A percentile compares a stretch with the other conserved stretches of the same genome.
phyloP scores from a whole-genome alignment of 2,888 invertebrate species.

The Sarcophaga caerulescens region DNA sequence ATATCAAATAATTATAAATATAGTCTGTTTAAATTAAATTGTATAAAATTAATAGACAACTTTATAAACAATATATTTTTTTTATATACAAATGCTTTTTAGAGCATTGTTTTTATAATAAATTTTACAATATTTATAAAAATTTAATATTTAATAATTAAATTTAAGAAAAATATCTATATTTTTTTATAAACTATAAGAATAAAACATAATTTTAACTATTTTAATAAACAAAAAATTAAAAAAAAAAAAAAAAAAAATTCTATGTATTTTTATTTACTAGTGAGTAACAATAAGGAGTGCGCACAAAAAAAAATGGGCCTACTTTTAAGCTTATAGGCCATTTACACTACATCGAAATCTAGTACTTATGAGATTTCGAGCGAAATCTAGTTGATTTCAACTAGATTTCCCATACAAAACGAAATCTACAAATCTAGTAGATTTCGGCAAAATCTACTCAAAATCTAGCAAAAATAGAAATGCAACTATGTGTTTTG shows the following conservation, averaged over 20 bases:
- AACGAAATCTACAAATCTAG: no score
- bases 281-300: no score
- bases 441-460: no score
- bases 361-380: no score
- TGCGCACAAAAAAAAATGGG: no score
- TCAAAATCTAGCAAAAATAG: no score
- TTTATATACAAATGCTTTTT: slow-evolving; percentile 24
- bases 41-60: slow-evolving; percentile 1
- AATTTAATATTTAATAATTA: no score
- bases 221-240: slow-evolving; percentile 16
- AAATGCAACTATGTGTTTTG: no score
- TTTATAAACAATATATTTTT: slow-evolving; percentile 14
- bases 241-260: background rate
- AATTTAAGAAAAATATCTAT: background rate
- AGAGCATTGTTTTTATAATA: slow-evolving; percentile 30
- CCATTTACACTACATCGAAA: no score
- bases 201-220: background rate
- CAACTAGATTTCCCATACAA: no score
- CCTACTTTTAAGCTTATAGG: no score
- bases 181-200: background rate
- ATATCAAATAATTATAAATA: background rate
- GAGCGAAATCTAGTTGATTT: no score
- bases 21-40: background rate
- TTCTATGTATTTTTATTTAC: background rate
- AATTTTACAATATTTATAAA: background rate